Base-by-base conservation (phyloP, 2,113 vertebrate genomes). In the Apus apus region DNA sequence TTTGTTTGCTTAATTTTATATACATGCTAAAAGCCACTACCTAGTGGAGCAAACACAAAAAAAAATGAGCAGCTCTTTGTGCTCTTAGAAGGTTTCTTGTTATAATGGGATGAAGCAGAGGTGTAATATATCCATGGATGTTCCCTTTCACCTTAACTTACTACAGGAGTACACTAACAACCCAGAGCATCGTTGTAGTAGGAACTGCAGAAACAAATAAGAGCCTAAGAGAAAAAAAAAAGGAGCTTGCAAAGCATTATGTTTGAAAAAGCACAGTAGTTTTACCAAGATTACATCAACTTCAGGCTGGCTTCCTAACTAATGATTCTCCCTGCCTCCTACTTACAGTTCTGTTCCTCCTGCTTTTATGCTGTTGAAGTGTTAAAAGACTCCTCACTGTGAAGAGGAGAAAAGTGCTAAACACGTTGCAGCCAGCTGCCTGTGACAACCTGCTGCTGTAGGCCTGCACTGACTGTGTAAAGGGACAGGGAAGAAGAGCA, bases 1-100 rank as follows among this genome's bases (percentile, higher is more conserved):
- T 81, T 87, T 80, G n/a, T 94, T 96, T 96, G 70, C 80, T 73
- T 72, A 72, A 73, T 68, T 68, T 86, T 58, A 68, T 82, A 85
- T 58, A 78, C 30, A 19, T 87, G 50, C 30, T 92, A 70, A 92
- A 95, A 93, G 57, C 62, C 29, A 19, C 57, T 75, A 51, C 90
- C 84, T 61, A 89, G 25, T 30, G 61, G 15, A 94, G 46, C 76
- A 92, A 94, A 93, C 25, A 87, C 5, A 65, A 72, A 92, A 90
- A 54, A 21, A 76, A 68, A 88, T 38, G 36, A 92, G 70, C 36
- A 75, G 83, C 19, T 56, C 40, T 84, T 68, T 61, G 71, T 12
- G 23, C 13, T 25, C 20, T 50, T 64, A 66, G 34, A 51, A 85
- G 29, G 54, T 50, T 91, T 75, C 85, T 62, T 92, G 40, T 46